phyloP scores from a whole-genome alignment of 2,113 vertebrate genomes.

The Arvicanthis niloticus region DNA sequence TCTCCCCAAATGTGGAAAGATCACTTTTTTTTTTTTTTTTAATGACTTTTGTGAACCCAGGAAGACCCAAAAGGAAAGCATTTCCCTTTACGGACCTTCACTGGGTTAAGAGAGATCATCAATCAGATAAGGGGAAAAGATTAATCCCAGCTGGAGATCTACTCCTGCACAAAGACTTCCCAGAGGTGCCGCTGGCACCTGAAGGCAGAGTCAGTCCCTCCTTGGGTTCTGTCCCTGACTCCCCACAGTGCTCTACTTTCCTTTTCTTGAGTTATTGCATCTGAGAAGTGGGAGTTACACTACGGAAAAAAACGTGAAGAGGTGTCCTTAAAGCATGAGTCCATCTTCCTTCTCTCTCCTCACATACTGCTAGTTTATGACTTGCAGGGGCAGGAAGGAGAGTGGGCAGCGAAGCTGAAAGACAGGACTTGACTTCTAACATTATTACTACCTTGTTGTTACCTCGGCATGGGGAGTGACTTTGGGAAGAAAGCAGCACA shows the following conservation, averaged over 20 bases:
- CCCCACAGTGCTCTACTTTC: background rate
- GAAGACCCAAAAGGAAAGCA: background rate
- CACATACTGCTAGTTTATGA: slow-evolving; percentile 77
- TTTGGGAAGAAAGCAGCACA: background rate
- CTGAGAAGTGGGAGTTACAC: background rate
- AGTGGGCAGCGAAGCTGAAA: background rate
- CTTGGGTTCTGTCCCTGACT: background rate
- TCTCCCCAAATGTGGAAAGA: background rate
- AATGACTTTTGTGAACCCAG: background rate
- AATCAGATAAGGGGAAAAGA: background rate
- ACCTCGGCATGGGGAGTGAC: background rate
- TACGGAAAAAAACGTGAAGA: background rate
- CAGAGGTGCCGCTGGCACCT: background rate
- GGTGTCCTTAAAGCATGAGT: background rate
- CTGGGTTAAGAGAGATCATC: background rate
- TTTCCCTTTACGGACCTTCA: background rate
- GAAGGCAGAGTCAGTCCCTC: background rate
- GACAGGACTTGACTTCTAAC: background rate
- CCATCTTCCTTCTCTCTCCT: slow-evolving; percentile 74
- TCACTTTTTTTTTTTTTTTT: background rate
- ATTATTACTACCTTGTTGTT: background rate
- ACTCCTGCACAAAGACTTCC: background rate
- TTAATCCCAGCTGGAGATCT: background rate
- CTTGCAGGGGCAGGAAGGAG: background rate
- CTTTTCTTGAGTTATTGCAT: background rate